Evolutionary conservation across 1,140 invertebrate species (phyloP).

Genomic region (Lordiphosa collinella): DNA sequence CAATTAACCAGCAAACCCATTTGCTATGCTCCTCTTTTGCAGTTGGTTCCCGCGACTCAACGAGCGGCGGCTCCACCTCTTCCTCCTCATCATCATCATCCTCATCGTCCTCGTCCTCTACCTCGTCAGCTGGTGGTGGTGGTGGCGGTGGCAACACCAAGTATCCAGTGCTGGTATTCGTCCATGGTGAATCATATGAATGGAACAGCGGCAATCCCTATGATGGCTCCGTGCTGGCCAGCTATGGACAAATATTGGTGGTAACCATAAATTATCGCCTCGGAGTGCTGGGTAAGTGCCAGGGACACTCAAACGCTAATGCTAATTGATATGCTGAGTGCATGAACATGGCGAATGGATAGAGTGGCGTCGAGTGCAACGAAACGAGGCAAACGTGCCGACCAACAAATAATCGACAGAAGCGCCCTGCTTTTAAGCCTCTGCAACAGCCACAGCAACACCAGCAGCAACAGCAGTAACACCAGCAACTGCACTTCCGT

Average conservation of each 20-base stretch:
- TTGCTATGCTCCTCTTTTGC: conserved; percentile 62
- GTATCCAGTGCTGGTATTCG: conserved; percentile 95
- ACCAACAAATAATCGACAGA: conserved; percentile 8
- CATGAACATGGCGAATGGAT: conserved; percentile 18
- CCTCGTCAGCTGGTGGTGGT: conserved; percentile 25
- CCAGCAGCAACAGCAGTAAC: too few species aligned
- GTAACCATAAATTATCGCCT: conserved; percentile 98
- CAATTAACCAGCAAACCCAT: conserved; percentile 28
- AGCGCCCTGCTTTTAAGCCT: conserved; percentile 38
- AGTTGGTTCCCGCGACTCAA: conserved; percentile 86
- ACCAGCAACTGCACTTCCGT: conserved; percentile 44
- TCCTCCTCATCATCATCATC: conserved; percentile 25
- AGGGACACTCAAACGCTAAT: conserved; percentile 54
- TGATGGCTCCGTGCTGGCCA: conserved; percentile 94
- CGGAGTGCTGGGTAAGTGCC: conserved; percentile 93
- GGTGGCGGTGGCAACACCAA: conserved; percentile 73
- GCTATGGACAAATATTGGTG: conserved; percentile 95
- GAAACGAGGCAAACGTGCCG: conserved; percentile 53
- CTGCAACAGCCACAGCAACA: conserved; percentile 23
- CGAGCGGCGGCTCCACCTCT: conserved; percentile 33
- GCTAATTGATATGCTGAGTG: conserved; percentile 66
- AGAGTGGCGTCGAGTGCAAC: conserved; percentile 15
- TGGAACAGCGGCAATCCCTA: conserved; percentile 98
- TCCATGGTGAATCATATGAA: conserved; percentile 97
- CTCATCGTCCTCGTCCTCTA: conserved; percentile 31